Conservation (phyloP, 2,888 invertebrate species). For the Calliphora vomitoria region DNA sequence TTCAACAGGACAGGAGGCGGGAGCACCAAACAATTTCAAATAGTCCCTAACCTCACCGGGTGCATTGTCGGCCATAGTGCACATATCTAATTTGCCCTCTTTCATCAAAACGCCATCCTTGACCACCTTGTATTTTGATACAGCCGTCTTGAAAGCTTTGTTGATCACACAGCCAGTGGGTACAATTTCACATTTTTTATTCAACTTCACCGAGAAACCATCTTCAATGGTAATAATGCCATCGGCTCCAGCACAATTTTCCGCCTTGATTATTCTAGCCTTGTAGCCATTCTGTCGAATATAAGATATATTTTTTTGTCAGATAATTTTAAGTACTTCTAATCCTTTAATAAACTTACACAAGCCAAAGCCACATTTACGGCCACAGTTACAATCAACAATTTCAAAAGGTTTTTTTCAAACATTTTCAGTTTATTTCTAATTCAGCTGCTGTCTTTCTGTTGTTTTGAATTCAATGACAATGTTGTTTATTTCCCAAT, state of each 20-base stretch:
- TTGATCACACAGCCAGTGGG: constrained; percentile 84
- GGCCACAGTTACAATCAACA: constrained; percentile 51
- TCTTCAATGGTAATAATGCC: constrained; percentile 79
- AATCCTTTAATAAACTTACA: constrained; percentile 78
- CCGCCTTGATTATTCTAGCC: constrained; percentile 80
- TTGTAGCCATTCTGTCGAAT: constrained; percentile 82
- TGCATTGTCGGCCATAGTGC: constrained; percentile 80
- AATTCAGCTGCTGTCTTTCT: background rate
- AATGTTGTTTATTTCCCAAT: background rate
- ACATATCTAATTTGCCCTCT: constrained; percentile 84
- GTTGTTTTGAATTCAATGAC: background rate
- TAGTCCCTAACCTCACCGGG: constrained; percentile 69
- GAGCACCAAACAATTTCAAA: constrained; percentile 80
- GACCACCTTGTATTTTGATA: constrained; percentile 82
- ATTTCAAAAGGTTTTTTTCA: constrained; percentile 39
- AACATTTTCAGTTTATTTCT: constrained; percentile 60
- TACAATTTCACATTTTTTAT: constrained; percentile 85
- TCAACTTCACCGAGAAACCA: constrained; percentile 80
- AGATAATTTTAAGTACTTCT: background rate
- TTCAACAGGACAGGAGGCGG: constrained; percentile 84
- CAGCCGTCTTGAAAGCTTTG: constrained; percentile 83
- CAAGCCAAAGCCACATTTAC: constrained; percentile 78
- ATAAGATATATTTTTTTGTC: background rate
- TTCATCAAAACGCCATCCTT: constrained; percentile 84
- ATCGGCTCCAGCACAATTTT: constrained; percentile 81